Conservation (phyloP, 2,888 invertebrate genomes). For the Amphipyra tragopoginis region DNA sequence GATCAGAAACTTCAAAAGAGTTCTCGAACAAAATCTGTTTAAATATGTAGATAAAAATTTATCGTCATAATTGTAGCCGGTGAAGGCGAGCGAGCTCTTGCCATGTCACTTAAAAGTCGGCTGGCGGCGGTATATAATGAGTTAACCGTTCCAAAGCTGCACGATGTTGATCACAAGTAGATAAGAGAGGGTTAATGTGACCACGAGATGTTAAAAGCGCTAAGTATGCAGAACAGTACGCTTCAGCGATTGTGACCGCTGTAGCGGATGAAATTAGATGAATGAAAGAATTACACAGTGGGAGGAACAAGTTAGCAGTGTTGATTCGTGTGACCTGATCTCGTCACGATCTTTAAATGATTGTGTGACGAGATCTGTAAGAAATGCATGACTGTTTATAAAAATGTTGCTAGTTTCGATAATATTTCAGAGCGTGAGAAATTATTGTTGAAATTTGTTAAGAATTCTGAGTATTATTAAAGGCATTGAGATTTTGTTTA, state of each 20-base stretch:
- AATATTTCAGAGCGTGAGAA: constrained; percentile 15
- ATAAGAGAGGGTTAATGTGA: constrained; percentile 44
- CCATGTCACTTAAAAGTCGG: constrained; percentile 27
- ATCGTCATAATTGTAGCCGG: constrained; percentile 24
- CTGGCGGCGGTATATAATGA: constrained; percentile 21
- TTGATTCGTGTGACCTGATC: not conserved
- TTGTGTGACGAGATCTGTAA: no score
- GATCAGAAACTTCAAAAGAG: constrained; percentile 3
- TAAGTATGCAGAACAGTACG: constrained; percentile 25
- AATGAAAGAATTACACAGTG: constrained; percentile 11
- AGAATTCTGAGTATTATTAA: constrained; percentile 4
- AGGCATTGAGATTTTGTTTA: constrained; percentile 2
- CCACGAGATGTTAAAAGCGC: constrained; percentile 34
- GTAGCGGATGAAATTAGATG: constrained; percentile 13
- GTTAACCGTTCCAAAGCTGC: constrained; percentile 30
- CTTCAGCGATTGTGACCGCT: constrained; percentile 13
- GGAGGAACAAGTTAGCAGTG: not conserved
- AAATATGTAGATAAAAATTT: constrained; percentile 7
- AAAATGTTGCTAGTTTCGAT: not conserved
- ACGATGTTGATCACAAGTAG: constrained; percentile 36
- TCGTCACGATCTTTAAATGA: no score
- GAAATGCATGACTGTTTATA: not conserved
- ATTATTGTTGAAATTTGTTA: constrained; percentile 12
- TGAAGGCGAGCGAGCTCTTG: constrained; percentile 43
- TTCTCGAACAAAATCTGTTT: constrained; percentile 1